A percentile compares a stretch with the other conserved stretches of the same genome.
These are phyloP conservation scores for Acanthosepion lycidas DNA, from an alignment of 2,888 invertebrate genomes.

Conservation along the genomic window DNA sequence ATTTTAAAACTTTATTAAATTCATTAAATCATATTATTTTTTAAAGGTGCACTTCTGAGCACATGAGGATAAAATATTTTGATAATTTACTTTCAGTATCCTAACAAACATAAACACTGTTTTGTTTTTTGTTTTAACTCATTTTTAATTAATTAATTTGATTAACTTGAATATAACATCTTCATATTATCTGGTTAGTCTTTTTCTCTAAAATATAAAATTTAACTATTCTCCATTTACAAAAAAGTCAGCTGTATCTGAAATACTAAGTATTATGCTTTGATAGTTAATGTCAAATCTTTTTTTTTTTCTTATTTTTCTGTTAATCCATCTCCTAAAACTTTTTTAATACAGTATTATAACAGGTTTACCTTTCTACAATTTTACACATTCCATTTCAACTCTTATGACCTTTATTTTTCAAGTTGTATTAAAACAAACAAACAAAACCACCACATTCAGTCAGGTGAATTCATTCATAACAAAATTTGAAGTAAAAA, in stretches of 20 bases:
- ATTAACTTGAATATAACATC: not conserved
- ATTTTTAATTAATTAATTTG: not conserved
- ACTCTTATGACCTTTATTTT: not conserved
- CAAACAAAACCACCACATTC: not conserved
- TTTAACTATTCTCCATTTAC: not conserved
- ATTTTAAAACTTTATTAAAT: not conserved
- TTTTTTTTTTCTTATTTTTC: too few species aligned
- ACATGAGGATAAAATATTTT: not conserved
- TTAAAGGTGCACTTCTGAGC: not conserved
- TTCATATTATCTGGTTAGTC: not conserved
- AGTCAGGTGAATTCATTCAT: too few species aligned
- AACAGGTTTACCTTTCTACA: not conserved
- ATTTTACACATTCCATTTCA: constrained; percentile 17
- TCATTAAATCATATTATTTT: not conserved
- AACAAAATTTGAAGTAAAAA: not conserved
- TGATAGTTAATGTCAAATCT: not conserved
- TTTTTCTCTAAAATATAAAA: not conserved
- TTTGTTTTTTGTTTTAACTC: not conserved
- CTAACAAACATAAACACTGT: not conserved
- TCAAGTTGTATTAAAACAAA: not conserved
- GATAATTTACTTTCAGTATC: not conserved
- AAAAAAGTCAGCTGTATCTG: too few species aligned
- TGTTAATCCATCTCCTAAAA: not conserved
- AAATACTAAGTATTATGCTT: not conserved
- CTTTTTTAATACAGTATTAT: not conserved